Evolutionary conservation across 1,140 invertebrate genomes (phyloP), one percentile per base, ranked within the genome.

Genomic region (Sycophaga agraensis): DNA sequence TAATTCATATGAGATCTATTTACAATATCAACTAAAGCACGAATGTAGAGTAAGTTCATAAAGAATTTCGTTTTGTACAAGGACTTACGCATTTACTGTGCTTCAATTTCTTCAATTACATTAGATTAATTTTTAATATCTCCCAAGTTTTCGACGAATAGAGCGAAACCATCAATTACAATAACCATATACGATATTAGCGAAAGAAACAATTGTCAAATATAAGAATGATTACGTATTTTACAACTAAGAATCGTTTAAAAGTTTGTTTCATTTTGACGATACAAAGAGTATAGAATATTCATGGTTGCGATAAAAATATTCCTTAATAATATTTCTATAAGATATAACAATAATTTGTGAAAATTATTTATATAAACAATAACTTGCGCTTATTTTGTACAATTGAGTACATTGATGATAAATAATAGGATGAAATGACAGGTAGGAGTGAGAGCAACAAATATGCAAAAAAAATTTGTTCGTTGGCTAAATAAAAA

Each of bases 1-100:
- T 49, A 21, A 31, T 28, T 16, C 17, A 37, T 39, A 16, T 26
- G 2, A 16, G 26, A 49, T 14, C n/a, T 58, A 58, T 58, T 58
- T 49, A 58, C 45, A 58, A 21, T 39, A 9, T n/a, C 37, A 49
- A 40, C 40, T 40, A 35, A 58, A 58, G 43, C 45, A 49, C 21
- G 26, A 31, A 4, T 35, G 8, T 17, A 57, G 2, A 8, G 14
- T 35, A 50, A 35, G 4, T 48, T 58, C 26, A 50, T 48, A 46
- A 16, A 56, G 17, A 35, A 14, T 46, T 34, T 19, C 3, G 28
- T 57, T 57, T 48, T 22, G 26, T 48, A 43, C 19, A 57, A 48
- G 22, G 14, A 57, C 2, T 57, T 9, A 16, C n/a, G 49, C 24
- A n/a, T 49, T 40, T 24, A 49, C 22, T 24, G 24, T 49, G 45